phyloP scores from a whole-genome alignment of 2,797 vertebrate species.

The Pelochelys cantorii region DNA sequence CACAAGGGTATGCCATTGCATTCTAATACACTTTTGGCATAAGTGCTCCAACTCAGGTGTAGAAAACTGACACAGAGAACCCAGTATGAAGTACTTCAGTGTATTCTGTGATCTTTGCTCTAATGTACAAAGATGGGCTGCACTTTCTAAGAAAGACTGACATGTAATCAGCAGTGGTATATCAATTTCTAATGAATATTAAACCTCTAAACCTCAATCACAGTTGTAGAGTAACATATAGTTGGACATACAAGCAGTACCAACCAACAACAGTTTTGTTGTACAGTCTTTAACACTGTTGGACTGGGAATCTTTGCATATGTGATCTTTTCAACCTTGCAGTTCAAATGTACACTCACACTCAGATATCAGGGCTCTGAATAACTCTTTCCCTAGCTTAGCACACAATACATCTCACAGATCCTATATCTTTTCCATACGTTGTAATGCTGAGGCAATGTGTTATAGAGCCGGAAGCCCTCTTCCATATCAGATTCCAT shows the following conservation, averaged over 20 bases:
- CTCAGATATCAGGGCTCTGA: conserved; percentile 1
- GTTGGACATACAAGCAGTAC: conserved; percentile 64
- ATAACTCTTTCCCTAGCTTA: conserved; percentile 3
- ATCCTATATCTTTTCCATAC: conserved; percentile 13
- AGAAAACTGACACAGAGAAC: conserved; percentile 37
- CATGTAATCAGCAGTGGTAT: conserved; percentile 64
- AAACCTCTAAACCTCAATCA: conserved; percentile 77
- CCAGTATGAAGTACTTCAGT: conserved; percentile 19
- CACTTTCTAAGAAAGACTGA: conserved; percentile 60
- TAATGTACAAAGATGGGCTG: conserved; percentile 46
- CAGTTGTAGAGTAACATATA: conserved; percentile 65
- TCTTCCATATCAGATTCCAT: neutral
- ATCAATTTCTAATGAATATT: conserved; percentile 78
- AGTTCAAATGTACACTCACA: conserved; percentile 28
- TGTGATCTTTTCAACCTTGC: conserved; percentile 66
- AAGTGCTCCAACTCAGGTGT: neutral
- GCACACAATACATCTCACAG: neutral
- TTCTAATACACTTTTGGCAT: neutral
- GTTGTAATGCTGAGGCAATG: neutral
- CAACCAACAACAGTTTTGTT: conserved; percentile 62
- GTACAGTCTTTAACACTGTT: conserved; percentile 45
- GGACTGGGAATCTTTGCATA: conserved; percentile 60
- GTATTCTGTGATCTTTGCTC: conserved; percentile 68
- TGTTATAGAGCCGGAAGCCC: neutral
- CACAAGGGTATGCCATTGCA: fast-evolving